A percentile compares a stretch with the other conserved stretches of the same genome.
Conservation (phyloP, 2,888 invertebrate genomes). For the Epinotia bilunana region DNA sequence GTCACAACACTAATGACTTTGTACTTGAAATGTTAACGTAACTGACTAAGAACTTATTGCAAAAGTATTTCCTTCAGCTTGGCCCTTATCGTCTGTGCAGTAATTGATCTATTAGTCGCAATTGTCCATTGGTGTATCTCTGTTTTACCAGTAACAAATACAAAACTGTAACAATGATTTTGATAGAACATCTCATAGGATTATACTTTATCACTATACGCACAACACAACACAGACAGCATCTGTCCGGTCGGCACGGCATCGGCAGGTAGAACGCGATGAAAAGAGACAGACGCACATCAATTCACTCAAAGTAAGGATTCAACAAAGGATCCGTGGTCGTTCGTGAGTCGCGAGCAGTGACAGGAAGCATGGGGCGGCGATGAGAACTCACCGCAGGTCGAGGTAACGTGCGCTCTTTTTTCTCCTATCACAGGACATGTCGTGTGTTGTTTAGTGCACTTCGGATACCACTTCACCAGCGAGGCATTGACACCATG, state of each 20-base stretch:
- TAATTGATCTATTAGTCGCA: constrained; percentile 53
- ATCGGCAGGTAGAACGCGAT: constrained; percentile 69
- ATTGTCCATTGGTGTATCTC: constrained; percentile 53
- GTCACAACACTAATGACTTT: constrained; percentile 72
- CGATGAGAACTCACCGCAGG: constrained; percentile 80
- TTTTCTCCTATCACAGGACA: constrained; percentile 83
- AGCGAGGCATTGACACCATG: constrained; percentile 74
- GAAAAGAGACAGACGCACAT: constrained; percentile 78
- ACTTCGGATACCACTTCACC: constrained; percentile 78
- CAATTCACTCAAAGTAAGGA: constrained; percentile 67
- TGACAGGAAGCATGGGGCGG: constrained; percentile 72
- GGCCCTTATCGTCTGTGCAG: constrained; percentile 51
- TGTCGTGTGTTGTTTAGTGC: constrained; percentile 72
- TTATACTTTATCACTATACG: constrained; percentile 49
- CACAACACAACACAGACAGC: constrained; percentile 64
- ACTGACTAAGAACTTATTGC: constrained; percentile 55
- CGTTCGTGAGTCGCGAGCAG: constrained; percentile 49
- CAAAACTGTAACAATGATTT: constrained; percentile 49
- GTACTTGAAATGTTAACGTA: constrained; percentile 69
- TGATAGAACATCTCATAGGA: constrained; percentile 47
- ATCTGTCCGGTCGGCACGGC: constrained; percentile 63
- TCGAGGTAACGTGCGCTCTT: constrained; percentile 82
- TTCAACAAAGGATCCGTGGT: constrained; percentile 76
- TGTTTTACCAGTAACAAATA: constrained; percentile 48
- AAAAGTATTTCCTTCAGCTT: constrained; percentile 52